Percentiles rank a stretch among this genome's conserved stretches.
Evolutionary conservation across 1,140 invertebrate genomes (phyloP).

Genomic region (Pygmarrhopalites habei): DNA sequence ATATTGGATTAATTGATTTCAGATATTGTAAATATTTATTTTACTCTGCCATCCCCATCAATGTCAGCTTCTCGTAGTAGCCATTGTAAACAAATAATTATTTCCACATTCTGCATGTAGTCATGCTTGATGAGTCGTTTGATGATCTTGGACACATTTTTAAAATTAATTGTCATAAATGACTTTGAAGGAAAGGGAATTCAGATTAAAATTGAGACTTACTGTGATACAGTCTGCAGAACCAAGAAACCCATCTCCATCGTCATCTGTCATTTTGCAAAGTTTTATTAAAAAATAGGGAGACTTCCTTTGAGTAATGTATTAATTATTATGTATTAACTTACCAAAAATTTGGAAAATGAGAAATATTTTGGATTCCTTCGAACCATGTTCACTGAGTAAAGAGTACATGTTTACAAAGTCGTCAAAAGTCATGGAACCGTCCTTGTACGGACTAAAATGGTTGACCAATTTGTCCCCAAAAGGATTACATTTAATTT

Average conservation of each 20-base stretch:
- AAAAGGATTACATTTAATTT: constrained; percentile 12
- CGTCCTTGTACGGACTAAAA: constrained; percentile 7
- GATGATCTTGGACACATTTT: no score
- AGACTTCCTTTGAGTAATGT: not conserved
- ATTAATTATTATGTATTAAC: not conserved
- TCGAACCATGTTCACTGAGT: not conserved
- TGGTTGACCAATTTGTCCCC: not conserved
- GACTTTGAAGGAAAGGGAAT: no score
- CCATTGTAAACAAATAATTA: constrained; percentile 1
- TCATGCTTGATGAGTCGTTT: not conserved
- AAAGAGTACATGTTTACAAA: constrained; percentile 11
- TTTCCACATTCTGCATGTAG: constrained; percentile 3
- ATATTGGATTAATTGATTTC: no score
- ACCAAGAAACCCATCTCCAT: constrained; percentile 1
- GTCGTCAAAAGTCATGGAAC: constrained; percentile 9
- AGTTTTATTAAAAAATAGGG: not conserved
- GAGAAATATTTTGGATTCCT: not conserved
- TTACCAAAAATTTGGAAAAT: constrained; percentile 5
- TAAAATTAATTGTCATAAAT: no score
- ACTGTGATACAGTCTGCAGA: not conserved
- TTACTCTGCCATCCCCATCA: constrained; percentile 2
- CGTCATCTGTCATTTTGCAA: constrained; percentile 4
- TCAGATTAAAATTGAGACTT: no score
- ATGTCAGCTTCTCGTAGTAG: not conserved
- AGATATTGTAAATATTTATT: no score